Percentiles rank a stretch among this genome's conserved stretches.
These are phyloP conservation scores for Phrynocephalus versicolor DNA, from an alignment of 2,113 vertebrate species.

Conservation along the genomic window DNA sequence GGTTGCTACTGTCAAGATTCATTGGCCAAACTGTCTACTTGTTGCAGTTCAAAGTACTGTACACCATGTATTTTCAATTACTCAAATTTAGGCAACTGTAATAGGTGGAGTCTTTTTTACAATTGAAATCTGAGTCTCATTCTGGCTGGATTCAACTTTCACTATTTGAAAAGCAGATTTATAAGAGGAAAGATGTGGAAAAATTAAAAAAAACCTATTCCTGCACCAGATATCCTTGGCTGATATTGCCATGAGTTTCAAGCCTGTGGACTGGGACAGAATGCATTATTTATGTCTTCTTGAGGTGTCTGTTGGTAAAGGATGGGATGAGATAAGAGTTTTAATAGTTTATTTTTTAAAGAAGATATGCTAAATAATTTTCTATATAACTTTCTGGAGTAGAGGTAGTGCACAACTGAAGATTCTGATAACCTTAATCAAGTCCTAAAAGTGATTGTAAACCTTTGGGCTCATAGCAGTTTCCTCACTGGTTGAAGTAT, in stretches of 20 bases:
- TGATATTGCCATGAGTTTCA: background rate
- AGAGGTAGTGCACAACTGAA: background rate
- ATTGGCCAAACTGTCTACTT: background rate
- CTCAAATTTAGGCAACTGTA: background rate
- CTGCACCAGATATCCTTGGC: background rate
- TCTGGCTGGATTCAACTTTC: background rate
- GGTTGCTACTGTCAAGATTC: background rate
- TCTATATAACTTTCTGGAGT: background rate
- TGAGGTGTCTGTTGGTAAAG: background rate
- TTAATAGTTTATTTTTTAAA: background rate
- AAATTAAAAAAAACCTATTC: background rate
- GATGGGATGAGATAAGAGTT: background rate
- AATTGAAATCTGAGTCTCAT: slow-evolving; percentile 4
- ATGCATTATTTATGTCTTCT: background rate
- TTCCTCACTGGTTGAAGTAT: background rate
- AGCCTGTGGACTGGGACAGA: background rate
- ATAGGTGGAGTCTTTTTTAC: background rate
- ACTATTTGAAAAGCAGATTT: background rate
- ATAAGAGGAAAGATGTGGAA: background rate
- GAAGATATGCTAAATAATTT: background rate
- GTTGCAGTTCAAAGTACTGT: slow-evolving; percentile 18
- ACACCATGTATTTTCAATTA: slow-evolving; percentile 6
- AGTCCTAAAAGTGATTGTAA: background rate
- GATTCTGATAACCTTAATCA: background rate
- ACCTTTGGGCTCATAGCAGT: background rate